Evolutionary conservation across 2,888 invertebrate genomes (phyloP).

Genomic region (Steinernema scapterisci): DNA sequence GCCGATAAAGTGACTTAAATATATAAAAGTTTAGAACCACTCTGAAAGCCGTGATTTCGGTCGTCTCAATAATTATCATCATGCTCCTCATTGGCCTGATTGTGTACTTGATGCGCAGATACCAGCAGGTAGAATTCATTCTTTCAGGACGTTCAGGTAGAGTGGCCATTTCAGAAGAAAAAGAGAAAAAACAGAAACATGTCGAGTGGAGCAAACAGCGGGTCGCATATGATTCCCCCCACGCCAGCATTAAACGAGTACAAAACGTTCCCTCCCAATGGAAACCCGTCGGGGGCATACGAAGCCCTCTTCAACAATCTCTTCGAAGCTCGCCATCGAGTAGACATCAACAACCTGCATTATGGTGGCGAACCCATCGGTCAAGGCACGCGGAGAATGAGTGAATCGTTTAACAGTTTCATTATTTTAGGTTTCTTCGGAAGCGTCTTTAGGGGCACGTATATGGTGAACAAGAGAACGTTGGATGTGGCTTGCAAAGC

Average conservation of each 20-base stretch:
- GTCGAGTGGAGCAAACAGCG: too few relatives aligned
- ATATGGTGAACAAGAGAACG: neutral
- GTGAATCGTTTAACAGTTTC: neutral
- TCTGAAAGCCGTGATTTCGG: conserved; percentile 11
- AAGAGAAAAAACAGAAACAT: neutral
- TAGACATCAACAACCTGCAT: conserved; percentile 36
- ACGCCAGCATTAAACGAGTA: neutral
- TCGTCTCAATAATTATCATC: neutral
- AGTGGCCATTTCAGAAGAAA: neutral
- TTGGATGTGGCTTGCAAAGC: conserved; percentile 43
- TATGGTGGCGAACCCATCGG: neutral
- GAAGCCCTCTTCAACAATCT: neutral
- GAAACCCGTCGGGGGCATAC: neutral
- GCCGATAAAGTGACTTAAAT: neutral
- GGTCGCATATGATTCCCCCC: too few relatives aligned
- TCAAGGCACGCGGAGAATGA: neutral
- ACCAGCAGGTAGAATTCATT: neutral
- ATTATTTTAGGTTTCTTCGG: neutral
- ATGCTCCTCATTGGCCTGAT: conserved; percentile 14
- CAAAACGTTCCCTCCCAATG: neutral
- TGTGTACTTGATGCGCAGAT: conserved; percentile 11
- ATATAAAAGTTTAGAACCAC: conserved; percentile 11
- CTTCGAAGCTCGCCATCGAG: conserved; percentile 32
- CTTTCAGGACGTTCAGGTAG: neutral
- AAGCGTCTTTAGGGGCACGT: neutral